Evolutionary conservation across 23 tunicate genomes (phyloP).

Genomic region (Aplidium turbinatum): DNA sequence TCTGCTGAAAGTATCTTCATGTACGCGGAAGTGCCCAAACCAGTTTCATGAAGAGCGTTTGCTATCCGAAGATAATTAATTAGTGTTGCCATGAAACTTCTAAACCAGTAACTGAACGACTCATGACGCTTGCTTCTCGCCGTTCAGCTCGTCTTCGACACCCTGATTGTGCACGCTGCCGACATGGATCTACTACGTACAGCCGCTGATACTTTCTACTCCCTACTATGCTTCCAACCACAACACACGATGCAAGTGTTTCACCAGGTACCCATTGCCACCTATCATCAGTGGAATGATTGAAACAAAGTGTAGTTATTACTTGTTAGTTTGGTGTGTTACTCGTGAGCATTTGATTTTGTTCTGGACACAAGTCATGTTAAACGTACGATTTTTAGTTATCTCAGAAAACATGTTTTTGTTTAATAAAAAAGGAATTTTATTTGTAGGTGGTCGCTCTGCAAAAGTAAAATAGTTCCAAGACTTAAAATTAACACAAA

Average conservation of each 20-base stretch:
- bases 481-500: too few relatives aligned
- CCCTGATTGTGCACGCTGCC: constrained; percentile 61
- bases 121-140: too few relatives aligned
- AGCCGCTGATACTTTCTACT: constrained; percentile 76
- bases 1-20: too few relatives aligned
- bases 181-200: constrained; percentile 66
- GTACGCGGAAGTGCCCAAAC: too few relatives aligned
- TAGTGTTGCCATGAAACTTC: too few relatives aligned
- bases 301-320: neutral
- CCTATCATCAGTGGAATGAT: neutral
- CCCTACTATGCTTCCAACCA: constrained; percentile 44
- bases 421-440: neutral
- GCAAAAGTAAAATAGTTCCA: too few relatives aligned
- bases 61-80: too few relatives aligned
- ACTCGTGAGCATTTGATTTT: neutral
- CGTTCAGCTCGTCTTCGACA: constrained; percentile 72
- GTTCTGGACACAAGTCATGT: neutral
- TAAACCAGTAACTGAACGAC: too few relatives aligned
- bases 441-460: too few relatives aligned
- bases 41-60: too few relatives aligned
- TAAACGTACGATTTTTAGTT: neutral
- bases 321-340: neutral
- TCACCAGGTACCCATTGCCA: constrained; percentile 14
- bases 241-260: constrained; percentile 29
- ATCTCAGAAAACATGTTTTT: neutral